Percentiles rank a stretch among this genome's conserved stretches.
Conservation (phyloP, 2,113 vertebrate species). For the Hemichromis elongatus region DNA sequence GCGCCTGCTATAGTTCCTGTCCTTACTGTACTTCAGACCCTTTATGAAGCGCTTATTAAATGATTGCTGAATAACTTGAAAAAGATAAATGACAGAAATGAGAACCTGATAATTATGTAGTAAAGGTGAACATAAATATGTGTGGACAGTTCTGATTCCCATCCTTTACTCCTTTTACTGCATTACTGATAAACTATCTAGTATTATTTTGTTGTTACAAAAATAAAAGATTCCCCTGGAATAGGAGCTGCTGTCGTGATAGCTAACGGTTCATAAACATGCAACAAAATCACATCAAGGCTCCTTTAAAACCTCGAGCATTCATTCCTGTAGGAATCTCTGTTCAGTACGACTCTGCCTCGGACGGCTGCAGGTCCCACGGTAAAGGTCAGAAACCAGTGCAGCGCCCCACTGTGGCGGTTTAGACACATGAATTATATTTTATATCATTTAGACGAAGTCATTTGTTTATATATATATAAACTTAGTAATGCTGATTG, state of each 20-base stretch:
- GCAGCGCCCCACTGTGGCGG: not conserved
- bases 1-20: not conserved
- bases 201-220: not conserved
- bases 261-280: not conserved
- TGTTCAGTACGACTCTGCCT: not conserved
- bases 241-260: not conserved
- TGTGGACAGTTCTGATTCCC: not conserved
- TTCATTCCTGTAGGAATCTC: accelerated
- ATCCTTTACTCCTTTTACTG: not conserved
- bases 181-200: accelerated
- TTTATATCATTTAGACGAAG: not conserved
- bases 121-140: accelerated
- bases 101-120: not conserved
- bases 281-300: not conserved
- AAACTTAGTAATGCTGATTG: not conserved
- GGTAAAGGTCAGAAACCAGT: not conserved
- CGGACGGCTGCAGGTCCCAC: not conserved
- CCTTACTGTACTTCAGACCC: not conserved
- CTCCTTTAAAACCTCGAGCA: not conserved
- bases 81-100: not conserved
- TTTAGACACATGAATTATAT: not conserved
- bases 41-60: not conserved
- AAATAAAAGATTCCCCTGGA: not conserved
- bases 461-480: not conserved
- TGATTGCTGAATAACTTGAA: not conserved